Evolutionary conservation across 1,140 invertebrate species (phyloP), one percentile per base, ranked within the genome.

Genomic region (Conus betulinus): DNA sequence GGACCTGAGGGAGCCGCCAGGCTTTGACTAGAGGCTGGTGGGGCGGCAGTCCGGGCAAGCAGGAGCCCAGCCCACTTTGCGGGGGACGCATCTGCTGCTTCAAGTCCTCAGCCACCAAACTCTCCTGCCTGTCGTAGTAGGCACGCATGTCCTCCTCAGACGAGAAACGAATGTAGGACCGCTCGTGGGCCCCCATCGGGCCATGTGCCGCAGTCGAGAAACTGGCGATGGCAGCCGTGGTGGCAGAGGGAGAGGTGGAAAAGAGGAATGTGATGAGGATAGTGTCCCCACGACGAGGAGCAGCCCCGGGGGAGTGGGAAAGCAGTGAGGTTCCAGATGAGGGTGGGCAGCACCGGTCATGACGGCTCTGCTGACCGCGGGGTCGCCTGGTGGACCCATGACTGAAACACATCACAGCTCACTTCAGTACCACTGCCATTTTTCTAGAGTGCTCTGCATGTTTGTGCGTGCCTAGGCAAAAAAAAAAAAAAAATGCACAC

Each of bases 261-360:
- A 84, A 88, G 87, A 53, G 88, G 84, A 87, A 83, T 84, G 89
- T 89, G 87, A 87, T 86, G 88, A 87, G 90, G 87, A 27, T 60
- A 81, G 79, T 85, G 84, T 82, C 88, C 83, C 53, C 52, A n/a
- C n/a, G 85, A 71, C 87, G 76, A 78, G 90, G 84, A 67, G 88
- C 87, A 79, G 87, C 84, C 67, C 88, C 87, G 84, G 89, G 85
- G 81, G 78, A 8, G 86, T 53, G 67, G 89, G 89, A 63, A 81
- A 81, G 79, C 11, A 25, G 90, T 87, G 88, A 87, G 84, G 88
- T 39, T 74, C 86, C 84, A 87, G 86, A 83, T 87, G 88, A 85
- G 83, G 39, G 85, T 78, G 82, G 82, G 67, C 13, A 11, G 71
- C 15, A 5, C 71, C 20, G 27, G 39, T 39, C 85, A 13, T n/a